Evolutionary conservation across 2,113 vertebrate species (phyloP).

Genomic region (Gymnocephalus cernua): DNA sequence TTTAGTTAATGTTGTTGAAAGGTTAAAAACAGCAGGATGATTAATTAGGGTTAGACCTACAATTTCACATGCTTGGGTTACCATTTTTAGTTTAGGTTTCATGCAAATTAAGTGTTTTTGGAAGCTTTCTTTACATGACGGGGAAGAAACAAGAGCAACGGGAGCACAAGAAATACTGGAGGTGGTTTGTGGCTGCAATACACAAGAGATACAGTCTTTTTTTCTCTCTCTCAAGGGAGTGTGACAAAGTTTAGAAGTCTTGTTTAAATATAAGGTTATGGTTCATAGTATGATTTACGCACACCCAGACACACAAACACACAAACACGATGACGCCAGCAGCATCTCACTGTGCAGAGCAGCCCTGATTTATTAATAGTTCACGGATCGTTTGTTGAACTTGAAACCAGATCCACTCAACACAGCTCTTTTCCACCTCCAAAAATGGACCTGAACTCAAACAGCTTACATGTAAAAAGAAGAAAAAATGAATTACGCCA

Average conservation of each 20-base stretch:
- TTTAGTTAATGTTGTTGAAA: background rate
- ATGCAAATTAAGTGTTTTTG: constrained; percentile 13
- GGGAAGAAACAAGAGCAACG: constrained; percentile 8
- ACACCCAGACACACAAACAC: constrained; percentile 31
- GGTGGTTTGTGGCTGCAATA: constrained; percentile 10
- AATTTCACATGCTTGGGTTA: constrained; percentile 1
- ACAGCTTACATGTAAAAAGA: constrained; percentile 11
- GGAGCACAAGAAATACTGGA: background rate
- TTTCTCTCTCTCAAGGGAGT: background rate
- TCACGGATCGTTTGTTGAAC: constrained; percentile 56
- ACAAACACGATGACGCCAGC: constrained; percentile 43
- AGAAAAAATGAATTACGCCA: background rate
- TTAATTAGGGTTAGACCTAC: background rate
- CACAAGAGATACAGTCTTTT: constrained; percentile 11
- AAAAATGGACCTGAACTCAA: constrained; percentile 53
- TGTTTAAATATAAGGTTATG: constrained; percentile 43
- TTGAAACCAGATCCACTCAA: constrained; percentile 61
- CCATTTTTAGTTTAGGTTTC: constrained; percentile 24
- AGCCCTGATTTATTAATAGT: constrained; percentile 71
- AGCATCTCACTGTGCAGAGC: constrained; percentile 32
- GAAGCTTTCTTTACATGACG: background rate
- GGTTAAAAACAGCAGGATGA: constrained; percentile 4
- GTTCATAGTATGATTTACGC: constrained; percentile 8
- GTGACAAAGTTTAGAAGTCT: constrained; percentile 22
- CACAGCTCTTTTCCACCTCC: constrained; percentile 40